Percentiles rank a stretch among this genome's conserved stretches.
phyloP scores from a whole-genome alignment of 1,140 invertebrate genomes.

The Ceratoteleas bidentatus region DNA sequence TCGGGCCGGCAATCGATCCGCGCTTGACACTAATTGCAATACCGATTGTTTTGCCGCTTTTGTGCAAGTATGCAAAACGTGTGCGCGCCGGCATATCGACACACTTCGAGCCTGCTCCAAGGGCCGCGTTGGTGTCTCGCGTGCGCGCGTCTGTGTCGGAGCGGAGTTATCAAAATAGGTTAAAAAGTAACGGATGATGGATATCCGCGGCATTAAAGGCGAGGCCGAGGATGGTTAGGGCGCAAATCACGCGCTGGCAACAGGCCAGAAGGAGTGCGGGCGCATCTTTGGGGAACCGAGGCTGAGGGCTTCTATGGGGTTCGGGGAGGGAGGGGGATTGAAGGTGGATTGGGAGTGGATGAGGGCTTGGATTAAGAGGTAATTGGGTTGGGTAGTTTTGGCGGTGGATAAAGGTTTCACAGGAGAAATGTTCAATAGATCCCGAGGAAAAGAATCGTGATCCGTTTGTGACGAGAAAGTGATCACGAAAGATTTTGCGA shows the following conservation, averaged over 20 bases:
- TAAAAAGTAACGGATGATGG: slow-evolving; percentile 45
- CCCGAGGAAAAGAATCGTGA: too few relatives aligned
- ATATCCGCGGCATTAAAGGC: slow-evolving; percentile 38
- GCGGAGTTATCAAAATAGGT: slow-evolving; percentile 52
- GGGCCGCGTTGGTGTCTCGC: slow-evolving; percentile 22
- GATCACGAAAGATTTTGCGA: too few relatives aligned
- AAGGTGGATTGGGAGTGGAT: too few relatives aligned
- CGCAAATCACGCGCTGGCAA: slow-evolving; percentile 28
- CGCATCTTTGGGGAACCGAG: too few relatives aligned
- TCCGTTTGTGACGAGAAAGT: too few relatives aligned
- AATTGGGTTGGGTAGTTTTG: too few relatives aligned
- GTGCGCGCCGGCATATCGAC: slow-evolving; percentile 26
- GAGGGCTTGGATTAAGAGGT: too few relatives aligned
- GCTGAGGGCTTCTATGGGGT: too few relatives aligned
- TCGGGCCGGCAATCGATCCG: slow-evolving; percentile 44
- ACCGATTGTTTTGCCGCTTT: slow-evolving; percentile 63
- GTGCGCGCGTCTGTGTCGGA: slow-evolving; percentile 7
- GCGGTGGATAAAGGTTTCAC: too few relatives aligned
- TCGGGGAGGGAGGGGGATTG: too few relatives aligned
- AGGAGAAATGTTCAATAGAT: too few relatives aligned
- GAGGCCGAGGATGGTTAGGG: slow-evolving; percentile 42
- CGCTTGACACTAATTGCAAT: slow-evolving; percentile 62
- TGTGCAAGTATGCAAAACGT: slow-evolving; percentile 62
- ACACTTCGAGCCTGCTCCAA: slow-evolving; percentile 39
- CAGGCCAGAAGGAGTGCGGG: slow-evolving; percentile 2